These are phyloP conservation scores for Pseudochromis fuscus DNA, from an alignment of 2,797 vertebrate genomes.

Conservation along the genomic window DNA sequence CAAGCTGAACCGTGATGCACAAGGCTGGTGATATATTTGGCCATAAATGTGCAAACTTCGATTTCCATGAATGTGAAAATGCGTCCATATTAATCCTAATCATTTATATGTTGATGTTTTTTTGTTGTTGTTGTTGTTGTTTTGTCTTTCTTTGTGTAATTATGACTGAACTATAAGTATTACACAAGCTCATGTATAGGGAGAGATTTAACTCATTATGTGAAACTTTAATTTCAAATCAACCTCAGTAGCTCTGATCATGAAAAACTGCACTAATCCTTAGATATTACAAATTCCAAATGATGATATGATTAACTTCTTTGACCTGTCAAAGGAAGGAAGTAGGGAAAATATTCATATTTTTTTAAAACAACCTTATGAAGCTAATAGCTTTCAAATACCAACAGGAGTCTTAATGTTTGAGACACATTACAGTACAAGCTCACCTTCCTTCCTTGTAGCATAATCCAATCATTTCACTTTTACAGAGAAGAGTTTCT, in stretches of 20 bases:
- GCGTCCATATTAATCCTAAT: slow-evolving; percentile 47
- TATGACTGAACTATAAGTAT: slow-evolving; percentile 61
- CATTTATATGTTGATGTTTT: slow-evolving; percentile 18
- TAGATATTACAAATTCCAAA: slow-evolving; percentile 39
- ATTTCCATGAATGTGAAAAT: slow-evolving; percentile 76
- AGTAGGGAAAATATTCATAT: neutral
- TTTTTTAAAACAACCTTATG: slow-evolving; percentile 28
- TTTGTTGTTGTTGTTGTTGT: neutral
- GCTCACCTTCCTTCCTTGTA: slow-evolving; percentile 14
- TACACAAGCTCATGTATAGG: slow-evolving; percentile 44
- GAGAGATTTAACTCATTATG: slow-evolving; percentile 30
- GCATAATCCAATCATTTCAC: slow-evolving; percentile 58
- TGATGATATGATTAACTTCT: slow-evolving; percentile 8
- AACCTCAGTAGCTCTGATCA: slow-evolving; percentile 13
- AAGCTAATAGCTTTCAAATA: slow-evolving; percentile 9
- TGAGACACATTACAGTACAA: slow-evolving; percentile 24
- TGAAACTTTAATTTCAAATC: slow-evolving; percentile 39
- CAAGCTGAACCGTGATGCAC: slow-evolving; percentile 43
- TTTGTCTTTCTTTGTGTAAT: slow-evolving; percentile 19
- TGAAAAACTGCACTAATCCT: slow-evolving; percentile 51
- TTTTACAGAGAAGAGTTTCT: slow-evolving; percentile 13
- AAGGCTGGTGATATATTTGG: slow-evolving; percentile 47
- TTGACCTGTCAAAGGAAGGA: slow-evolving; percentile 21
- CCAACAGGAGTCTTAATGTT: slow-evolving; percentile 33
- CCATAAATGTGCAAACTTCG: slow-evolving; percentile 40